These are phyloP conservation scores for Pristis pectinata DNA, from an alignment of 2,797 vertebrate genomes.

Conservation along the genomic window DNA sequence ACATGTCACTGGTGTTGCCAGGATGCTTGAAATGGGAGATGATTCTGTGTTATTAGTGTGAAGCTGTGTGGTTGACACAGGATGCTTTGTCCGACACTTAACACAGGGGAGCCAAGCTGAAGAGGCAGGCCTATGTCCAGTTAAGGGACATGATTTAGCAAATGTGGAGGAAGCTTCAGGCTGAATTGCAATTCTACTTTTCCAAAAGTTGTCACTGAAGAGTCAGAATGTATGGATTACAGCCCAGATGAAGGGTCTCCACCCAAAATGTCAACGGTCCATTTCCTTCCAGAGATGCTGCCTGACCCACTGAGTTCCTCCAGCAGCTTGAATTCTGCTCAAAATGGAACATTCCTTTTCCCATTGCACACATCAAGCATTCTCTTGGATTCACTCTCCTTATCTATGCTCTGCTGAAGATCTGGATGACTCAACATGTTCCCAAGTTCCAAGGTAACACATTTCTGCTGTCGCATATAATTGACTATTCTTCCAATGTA, in stretches of 20 bases:
- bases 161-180: neutral
- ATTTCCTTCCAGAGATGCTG: no score
- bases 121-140: neutral
- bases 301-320: no score
- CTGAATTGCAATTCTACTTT: neutral
- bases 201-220: neutral
- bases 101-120: neutral
- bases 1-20: neutral
- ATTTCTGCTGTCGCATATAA: neutral
- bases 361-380: neutral
- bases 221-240: neutral
- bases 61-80: neutral
- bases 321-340: neutral
- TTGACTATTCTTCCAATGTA: neutral
- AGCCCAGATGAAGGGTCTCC: no score
- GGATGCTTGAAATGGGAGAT: neutral
- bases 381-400: neutral
- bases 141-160: neutral
- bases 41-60: neutral
- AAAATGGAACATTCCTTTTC: neutral
- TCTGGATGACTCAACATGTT: neutral
- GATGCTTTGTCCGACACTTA: neutral
- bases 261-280: no score
- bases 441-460: neutral
- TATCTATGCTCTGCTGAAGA: neutral